phyloP scores from a whole-genome alignment of 2,113 vertebrate species.

The Toxotes jaculatrix region DNA sequence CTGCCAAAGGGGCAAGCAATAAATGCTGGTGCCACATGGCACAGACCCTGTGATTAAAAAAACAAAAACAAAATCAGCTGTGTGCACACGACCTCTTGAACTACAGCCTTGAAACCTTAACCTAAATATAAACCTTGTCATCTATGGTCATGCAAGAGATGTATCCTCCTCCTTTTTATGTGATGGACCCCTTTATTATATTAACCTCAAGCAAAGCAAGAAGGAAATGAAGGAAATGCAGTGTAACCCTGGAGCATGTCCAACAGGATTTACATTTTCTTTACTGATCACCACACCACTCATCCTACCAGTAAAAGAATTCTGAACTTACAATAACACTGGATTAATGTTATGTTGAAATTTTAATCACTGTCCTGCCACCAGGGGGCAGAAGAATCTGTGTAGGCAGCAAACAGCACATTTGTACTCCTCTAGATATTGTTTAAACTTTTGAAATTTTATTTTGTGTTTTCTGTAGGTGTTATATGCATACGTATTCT shows the following conservation, averaged over 20 bases:
- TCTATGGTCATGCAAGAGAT: constrained; percentile 14
- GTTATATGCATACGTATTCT: background rate
- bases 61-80: background rate
- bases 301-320: background rate
- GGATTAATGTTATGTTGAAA: background rate
- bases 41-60: constrained; percentile 21
- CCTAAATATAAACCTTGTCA: constrained; percentile 21
- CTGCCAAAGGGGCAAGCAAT: constrained; percentile 31
- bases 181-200: constrained; percentile 20
- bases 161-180: background rate
- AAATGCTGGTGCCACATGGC: constrained; percentile 16
- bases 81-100: background rate
- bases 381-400: constrained; percentile 46
- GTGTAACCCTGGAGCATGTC: background rate
- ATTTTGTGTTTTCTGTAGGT: background rate
- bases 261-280: background rate
- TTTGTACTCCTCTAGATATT: background rate
- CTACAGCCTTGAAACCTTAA: background rate
- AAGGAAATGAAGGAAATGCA: background rate
- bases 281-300: background rate
- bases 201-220: background rate
- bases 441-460: background rate
- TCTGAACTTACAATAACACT: background rate
- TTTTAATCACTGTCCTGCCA: constrained; percentile 32
- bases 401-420: background rate